Evolutionary conservation across 1,140 invertebrate genomes (phyloP), one percentile per base, ranked within the genome.

Genomic region (Tetraneura akinire): DNA sequence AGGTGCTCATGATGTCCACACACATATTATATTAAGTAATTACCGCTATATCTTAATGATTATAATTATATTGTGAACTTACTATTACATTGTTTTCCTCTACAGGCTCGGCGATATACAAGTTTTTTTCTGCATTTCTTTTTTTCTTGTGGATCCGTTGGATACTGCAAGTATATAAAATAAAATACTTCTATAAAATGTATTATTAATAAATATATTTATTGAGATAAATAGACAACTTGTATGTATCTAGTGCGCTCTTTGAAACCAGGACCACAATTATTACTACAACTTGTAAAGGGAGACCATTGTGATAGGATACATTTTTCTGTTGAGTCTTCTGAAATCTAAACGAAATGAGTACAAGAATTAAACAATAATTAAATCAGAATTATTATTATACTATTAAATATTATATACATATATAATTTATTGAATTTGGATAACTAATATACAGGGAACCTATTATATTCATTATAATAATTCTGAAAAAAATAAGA

Each of bases 61-160:
- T n/a, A n/a, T 60, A 16, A 29, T 60, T 60, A 26, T 14, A 60
- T 14, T 66, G 9, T 47, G 6, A 47, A 68, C 66, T 47, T 68
- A 68, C 49, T 78, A 47, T 21, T 18, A 14, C 74, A 78, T 26
- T 62, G 74, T 47, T 21, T 78, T 26, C 74, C 74, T 78, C 37
- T 21, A 26, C 74, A 78, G 11, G 23, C 42, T 60, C 55, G 18
- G 8, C 53, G 74, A 47, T 78, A 37, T 11, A 78, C 37, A 6
- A 78, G 74, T 57, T 78, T 78, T 60, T 78, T 78, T 21, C 74
- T 55, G 16, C 74, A 78, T 78, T 78, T 78, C 16, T 78, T 60
- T 78, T 78, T 55, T 45, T 78, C 74, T 16, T 42, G 6, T 26
- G 74, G 74, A 47, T 78, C 53, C 14, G 32, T 78, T 11, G 74